Conservation (phyloP, 2,797 vertebrate genomes). For the Hyperoplus lanceolatus region DNA sequence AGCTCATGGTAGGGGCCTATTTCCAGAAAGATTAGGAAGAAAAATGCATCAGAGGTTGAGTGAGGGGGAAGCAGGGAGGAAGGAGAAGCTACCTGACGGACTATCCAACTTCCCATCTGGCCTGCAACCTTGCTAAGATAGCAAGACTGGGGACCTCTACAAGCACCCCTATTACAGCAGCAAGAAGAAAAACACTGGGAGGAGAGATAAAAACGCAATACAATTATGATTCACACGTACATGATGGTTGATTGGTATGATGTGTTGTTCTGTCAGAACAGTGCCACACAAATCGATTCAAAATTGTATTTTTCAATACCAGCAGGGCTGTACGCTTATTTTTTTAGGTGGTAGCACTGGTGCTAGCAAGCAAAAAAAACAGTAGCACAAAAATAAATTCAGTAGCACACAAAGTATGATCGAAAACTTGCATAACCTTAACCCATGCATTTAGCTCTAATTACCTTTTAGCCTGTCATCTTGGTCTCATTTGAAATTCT, state of each 20-base stretch:
- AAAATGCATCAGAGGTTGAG: slow-evolving; percentile 18
- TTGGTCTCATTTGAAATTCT: no score
- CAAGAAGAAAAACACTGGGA: slow-evolving; percentile 23
- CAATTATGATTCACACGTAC: slow-evolving; percentile 20
- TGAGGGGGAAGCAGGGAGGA: neutral
- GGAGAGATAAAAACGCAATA: slow-evolving; percentile 31
- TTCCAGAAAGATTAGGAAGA: slow-evolving; percentile 35
- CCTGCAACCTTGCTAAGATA: slow-evolving; percentile 45
- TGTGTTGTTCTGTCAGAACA: slow-evolving; percentile 17
- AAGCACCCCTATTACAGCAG: slow-evolving; percentile 30
- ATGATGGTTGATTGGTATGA: neutral
- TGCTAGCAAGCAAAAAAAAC: no score
- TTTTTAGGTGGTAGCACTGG: no score
- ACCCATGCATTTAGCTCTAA: no score
- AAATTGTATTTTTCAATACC: slow-evolving; percentile 1
- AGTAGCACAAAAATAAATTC: no score
- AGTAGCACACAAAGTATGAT: no score
- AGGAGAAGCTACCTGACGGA: slow-evolving; percentile 15
- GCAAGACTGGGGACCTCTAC: slow-evolving; percentile 34
- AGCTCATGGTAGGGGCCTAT: neutral
- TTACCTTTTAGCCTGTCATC: no score
- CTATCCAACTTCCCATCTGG: slow-evolving; percentile 54
- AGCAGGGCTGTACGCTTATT: no score
- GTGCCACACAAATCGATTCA: slow-evolving; percentile 2
- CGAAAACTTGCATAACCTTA: no score